Evolutionary conservation across 2,888 invertebrate genomes (phyloP).

Genomic region (Tillus elongatus): DNA sequence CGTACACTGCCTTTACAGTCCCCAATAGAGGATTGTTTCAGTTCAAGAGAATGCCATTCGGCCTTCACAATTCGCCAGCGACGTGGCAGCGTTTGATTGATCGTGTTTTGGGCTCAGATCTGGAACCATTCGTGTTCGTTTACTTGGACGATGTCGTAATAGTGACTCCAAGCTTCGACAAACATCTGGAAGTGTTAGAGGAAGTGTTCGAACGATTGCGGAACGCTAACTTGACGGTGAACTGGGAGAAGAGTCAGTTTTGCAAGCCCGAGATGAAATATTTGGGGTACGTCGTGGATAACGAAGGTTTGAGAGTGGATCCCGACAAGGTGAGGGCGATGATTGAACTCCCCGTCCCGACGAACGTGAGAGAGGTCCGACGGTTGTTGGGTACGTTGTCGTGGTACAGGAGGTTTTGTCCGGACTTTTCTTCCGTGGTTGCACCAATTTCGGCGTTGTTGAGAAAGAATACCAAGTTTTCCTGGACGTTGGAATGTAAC

Average conservation of each 20-base stretch:
- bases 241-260: too few relatives aligned
- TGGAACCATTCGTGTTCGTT: slow-evolving; percentile 9
- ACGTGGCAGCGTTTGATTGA: too few relatives aligned
- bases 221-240: slow-evolving; percentile 18
- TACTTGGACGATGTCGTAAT: slow-evolving; percentile 12
- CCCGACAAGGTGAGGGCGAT: slow-evolving; percentile 21
- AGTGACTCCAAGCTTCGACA: slow-evolving; percentile 11
- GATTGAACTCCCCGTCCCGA: slow-evolving; percentile 16
- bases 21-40: slow-evolving; percentile 18
- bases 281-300: too few relatives aligned
- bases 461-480: slow-evolving; percentile 15
- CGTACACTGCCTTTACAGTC: slow-evolving; percentile 25
- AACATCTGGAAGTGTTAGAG: too few relatives aligned
- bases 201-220: slow-evolving; percentile 10
- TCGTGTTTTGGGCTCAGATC: slow-evolving; percentile 12
- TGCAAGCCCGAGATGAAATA: too few relatives aligned
- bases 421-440: slow-evolving; percentile 13
- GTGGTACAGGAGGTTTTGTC: slow-evolving; percentile 17
- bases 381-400: slow-evolving; percentile 15
- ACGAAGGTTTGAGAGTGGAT: too few relatives aligned
- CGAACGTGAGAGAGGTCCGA: slow-evolving; percentile 11
- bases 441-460: slow-evolving; percentile 12
- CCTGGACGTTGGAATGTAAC: slow-evolving; percentile 20
- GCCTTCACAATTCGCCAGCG: too few relatives aligned
- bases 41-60: too few relatives aligned